Evolutionary conservation across 1,140 invertebrate genomes (phyloP), one percentile per base, ranked within the genome.

Genomic region (Papilio helenus): DNA sequence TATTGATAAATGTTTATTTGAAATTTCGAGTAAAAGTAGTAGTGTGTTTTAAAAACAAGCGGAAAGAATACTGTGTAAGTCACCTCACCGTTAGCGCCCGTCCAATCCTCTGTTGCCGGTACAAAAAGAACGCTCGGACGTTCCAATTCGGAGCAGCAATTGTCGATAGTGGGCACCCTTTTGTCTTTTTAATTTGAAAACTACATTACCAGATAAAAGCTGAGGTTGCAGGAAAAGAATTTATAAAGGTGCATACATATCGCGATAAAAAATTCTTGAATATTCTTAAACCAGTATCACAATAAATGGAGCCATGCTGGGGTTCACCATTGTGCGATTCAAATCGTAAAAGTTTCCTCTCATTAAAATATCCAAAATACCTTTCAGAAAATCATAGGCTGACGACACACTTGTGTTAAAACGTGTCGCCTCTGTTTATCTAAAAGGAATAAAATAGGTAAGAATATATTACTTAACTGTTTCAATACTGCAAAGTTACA

Each of bases 111-210:
- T 44, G 71, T 42, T 44, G 39, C 71, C n/a, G 39, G 8, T 72
- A 44, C 71, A 72, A 72, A 72, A 42, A 72, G 34, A 39, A 72
- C 18, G 12, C 16, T 71, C 39, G 39, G 39, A 72, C 71, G 12
- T 18, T 72, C 71, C 71, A 72, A 72, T 72, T 72, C n/a, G 71
- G 34, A 39, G 71, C 68, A 72, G 68, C 71, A 44, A 72, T 72
- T 72, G 71, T 72, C 71, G 71, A 72, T 72, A 23, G 29, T 72
- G 71, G 39, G 39, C 71, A 20, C 34, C n/a, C 71, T 72, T 44
- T 72, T 44, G 71, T 72, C 71, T 44, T 44, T 72, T 72, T 72
- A 44, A 72, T 72, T 72, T 44, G 39, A 39, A 72, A 20, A 72
- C 34, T 72, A 44, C 39, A 42, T 72, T 72, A 44, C 18, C 39